Base-by-base conservation (phyloP, 2,113 vertebrate species). In the Entosphenus tridentatus region DNA sequence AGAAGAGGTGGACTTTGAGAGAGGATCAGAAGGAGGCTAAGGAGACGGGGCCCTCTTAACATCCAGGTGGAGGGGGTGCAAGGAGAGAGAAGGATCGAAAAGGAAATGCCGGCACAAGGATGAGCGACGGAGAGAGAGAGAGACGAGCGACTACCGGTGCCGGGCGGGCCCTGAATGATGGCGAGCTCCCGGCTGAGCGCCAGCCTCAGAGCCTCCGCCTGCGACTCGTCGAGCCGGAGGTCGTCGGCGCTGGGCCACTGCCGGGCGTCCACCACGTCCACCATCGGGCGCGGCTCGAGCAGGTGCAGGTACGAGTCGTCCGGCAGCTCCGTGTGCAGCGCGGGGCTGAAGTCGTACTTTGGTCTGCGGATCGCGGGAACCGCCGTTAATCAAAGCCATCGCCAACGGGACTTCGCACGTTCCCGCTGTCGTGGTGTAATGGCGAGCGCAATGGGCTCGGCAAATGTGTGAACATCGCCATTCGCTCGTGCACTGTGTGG, bases 121-220 rank as follows among this genome's bases (percentile, higher is more conserved):
- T 5, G 39, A 39, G 39, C 39, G 6, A 39, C 39, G 39, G 39
- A 39, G 18, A 55, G 13, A 67, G 9, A 9, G 3, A 9, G 11
- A 8, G 57, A 14, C 56, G 16, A 17, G 12, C 56, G 12, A 21
- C 71, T 69, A 77, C 76, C 76, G 74, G 76, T 76, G 70, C 76
- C 76, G 21, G 76, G 75, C 9, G 76, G 76, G 11, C 76, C 76
- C 69, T 77, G 76, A 57, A 77, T 74, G 56, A 76, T 73, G 39
- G 70, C 67, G 12, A 76, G 72, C 55, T 77, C 74, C n/a, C 71
- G 73, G 55, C 72, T 76, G 16, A 77, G 16, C 56, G 76, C 74
- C 67, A 71, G 69, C 11, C 71, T 71, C 39, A 77, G 39, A 54
- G 76, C 76, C 8, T 10, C n/a, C 56, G 74, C 72, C 68, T 77